Conservation (phyloP, 2,888 invertebrate species). For the Rhingia rostrata region DNA sequence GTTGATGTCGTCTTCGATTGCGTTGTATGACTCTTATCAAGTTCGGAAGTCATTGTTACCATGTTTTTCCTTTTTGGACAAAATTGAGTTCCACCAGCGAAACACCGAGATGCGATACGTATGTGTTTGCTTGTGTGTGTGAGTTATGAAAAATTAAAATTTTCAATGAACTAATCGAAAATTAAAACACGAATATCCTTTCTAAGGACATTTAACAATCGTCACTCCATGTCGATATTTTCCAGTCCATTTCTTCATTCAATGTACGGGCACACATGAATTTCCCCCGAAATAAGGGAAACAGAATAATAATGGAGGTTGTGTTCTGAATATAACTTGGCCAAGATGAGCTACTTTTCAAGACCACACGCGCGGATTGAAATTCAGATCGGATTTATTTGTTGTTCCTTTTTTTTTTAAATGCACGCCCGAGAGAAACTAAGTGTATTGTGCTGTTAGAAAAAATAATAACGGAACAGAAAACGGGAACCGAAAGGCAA, state of each 20-base stretch:
- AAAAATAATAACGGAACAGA: conserved; percentile 61
- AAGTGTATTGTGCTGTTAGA: conserved; percentile 35
- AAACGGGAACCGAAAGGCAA: conserved; percentile 72
- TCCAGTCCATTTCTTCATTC: conserved; percentile 25
- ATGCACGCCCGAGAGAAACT: conserved; percentile 18
- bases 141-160: conserved; percentile 4
- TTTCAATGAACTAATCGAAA: conserved; percentile 11
- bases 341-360: conserved; percentile 18
- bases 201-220: conserved; percentile 36
- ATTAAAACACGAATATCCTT: conserved; percentile 23
- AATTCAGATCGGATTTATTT: conserved; percentile 1
- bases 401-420: background rate
- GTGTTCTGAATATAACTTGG: conserved; percentile 59
- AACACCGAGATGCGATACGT: conserved; percentile 15
- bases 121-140: background rate
- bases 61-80: conserved; percentile 76
- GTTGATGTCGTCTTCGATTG: conserved; percentile 75
- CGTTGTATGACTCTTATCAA: conserved; percentile 80
- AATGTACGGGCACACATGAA: conserved; percentile 36
- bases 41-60: conserved; percentile 83
- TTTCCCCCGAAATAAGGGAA: conserved; percentile 33
- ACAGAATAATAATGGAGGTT: conserved; percentile 59
- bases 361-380: conserved; percentile 27
- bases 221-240: conserved; percentile 46
- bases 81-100: conserved; percentile 35